Evolutionary conservation across 2,797 vertebrate species (phyloP).

Genomic region (Spinus pinus): DNA sequence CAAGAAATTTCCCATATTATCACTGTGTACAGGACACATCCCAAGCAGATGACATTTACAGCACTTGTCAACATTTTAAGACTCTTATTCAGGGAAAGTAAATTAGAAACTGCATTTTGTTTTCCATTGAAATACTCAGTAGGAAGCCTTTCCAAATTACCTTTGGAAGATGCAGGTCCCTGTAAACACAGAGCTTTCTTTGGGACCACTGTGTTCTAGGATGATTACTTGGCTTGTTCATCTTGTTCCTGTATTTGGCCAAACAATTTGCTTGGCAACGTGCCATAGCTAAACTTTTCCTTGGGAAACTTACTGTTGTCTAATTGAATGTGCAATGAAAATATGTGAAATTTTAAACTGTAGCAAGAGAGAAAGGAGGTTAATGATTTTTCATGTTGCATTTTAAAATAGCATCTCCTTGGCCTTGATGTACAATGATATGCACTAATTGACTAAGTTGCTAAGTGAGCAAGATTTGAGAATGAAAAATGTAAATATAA

Average conservation of each 20-base stretch:
- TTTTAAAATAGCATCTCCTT: background rate
- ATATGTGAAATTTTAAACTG: background rate
- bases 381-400: background rate
- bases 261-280: background rate
- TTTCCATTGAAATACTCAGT: slow-evolving; percentile 10
- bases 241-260: background rate
- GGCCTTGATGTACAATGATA: background rate
- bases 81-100: background rate
- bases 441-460: background rate
- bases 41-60: background rate
- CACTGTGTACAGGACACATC: background rate
- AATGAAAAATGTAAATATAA: background rate
- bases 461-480: background rate
- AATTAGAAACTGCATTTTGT: background rate
- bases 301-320: background rate
- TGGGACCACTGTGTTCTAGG: slow-evolving; percentile 14
- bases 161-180: slow-evolving; percentile 6
- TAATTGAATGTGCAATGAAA: background rate
- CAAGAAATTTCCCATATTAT: background rate
- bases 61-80: background rate
- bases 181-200: slow-evolving; percentile 27
- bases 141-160: slow-evolving; percentile 34
- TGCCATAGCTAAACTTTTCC: background rate
- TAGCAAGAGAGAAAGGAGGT: background rate
- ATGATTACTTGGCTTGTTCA: slow-evolving; percentile 24